These are phyloP conservation scores for Cyprinus carpio DNA, from an alignment of 2,113 vertebrate species.

Conservation along the genomic window DNA sequence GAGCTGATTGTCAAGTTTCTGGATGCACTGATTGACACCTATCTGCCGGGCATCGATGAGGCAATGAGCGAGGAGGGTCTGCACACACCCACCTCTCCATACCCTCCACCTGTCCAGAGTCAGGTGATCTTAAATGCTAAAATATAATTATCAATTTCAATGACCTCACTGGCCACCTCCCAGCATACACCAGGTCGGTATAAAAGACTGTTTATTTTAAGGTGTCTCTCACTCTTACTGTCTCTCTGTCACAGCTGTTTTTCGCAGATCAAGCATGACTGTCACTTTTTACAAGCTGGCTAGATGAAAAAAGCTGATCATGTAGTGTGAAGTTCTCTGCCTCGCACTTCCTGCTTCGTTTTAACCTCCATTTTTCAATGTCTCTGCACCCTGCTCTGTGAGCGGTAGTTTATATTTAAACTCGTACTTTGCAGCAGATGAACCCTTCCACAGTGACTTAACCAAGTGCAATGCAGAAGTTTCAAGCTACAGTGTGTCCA, in stretches of 20 bases:
- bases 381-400: not conserved
- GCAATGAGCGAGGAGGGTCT: constrained; percentile 92
- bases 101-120: constrained; percentile 92
- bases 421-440: not conserved
- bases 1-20: constrained; percentile 98
- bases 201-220: not conserved
- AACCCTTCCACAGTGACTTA: not conserved
- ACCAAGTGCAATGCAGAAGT: not conserved
- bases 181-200: constrained; percentile 93
- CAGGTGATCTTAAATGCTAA: constrained; percentile 98
- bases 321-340: not conserved
- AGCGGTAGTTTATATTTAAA: not conserved
- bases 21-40: constrained; percentile 95
- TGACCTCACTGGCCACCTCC: constrained; percentile 97
- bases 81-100: constrained; percentile 93
- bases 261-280: not conserved
- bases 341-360: not conserved
- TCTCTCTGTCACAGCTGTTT: not conserved
- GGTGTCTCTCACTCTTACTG: not conserved
- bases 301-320: not conserved
- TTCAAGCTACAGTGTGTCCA: too few relatives aligned
- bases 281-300: not conserved
- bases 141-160: constrained; percentile 98
- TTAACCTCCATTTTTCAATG: not conserved
- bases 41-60: constrained; percentile 92